These are phyloP conservation scores for Casuarius casuarius DNA, from an alignment of 2,113 vertebrate species.

Conservation along the genomic window DNA sequence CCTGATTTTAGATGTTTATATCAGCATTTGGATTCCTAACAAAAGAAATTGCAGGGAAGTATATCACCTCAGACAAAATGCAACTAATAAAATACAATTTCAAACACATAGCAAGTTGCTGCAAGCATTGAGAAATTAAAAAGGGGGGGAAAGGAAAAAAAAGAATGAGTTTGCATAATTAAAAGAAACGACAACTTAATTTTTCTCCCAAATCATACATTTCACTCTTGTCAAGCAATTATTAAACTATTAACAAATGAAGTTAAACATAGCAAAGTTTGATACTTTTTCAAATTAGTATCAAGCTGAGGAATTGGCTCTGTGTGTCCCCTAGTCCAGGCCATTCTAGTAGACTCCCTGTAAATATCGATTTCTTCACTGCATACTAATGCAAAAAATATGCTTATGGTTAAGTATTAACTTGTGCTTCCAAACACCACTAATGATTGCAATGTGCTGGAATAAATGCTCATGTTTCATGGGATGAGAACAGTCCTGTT, in stretches of 20 bases:
- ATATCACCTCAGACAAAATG: neutral
- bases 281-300: slow-evolving; percentile 8
- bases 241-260: neutral
- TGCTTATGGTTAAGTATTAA: slow-evolving; percentile 65
- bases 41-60: neutral
- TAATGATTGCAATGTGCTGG: slow-evolving; percentile 61
- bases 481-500: slow-evolving; percentile 45
- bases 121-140: neutral
- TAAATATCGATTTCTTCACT: slow-evolving; percentile 48
- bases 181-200: neutral
- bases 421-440: slow-evolving; percentile 64
- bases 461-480: slow-evolving; percentile 64
- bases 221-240: slow-evolving; percentile 12
- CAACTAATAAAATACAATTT: neutral
- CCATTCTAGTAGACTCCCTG: neutral
- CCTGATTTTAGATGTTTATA: neutral
- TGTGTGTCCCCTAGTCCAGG: neutral
- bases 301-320: slow-evolving; percentile 11
- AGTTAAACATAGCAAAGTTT: slow-evolving; percentile 7
- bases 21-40: neutral
- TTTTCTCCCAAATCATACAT: neutral
- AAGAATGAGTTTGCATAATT: neutral
- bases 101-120: neutral
- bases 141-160: neutral
- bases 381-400: slow-evolving; percentile 55